Evolutionary conservation across 2,797 vertebrate genomes (phyloP).

Genomic region (Scleropages formosus): DNA sequence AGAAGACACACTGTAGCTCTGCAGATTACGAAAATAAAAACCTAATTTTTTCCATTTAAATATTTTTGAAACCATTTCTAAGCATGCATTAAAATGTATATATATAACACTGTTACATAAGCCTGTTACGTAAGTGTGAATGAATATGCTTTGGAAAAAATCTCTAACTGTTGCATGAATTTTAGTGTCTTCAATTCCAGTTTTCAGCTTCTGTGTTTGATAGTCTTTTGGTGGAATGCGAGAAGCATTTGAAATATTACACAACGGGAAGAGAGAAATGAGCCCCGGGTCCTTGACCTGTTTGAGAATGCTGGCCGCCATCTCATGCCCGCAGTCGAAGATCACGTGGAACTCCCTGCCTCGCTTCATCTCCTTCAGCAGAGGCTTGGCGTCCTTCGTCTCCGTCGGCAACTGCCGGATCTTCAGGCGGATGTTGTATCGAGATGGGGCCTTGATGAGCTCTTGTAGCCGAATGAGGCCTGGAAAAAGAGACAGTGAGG

Average conservation of each 20-base stretch:
- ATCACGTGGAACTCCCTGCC: conserved; percentile 97
- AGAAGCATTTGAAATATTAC: conserved; percentile 33
- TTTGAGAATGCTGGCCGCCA: conserved; percentile 95
- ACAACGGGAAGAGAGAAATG: conserved; percentile 29
- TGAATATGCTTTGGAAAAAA: background rate
- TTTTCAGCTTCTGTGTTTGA: background rate
- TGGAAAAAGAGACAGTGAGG: conserved; percentile 53
- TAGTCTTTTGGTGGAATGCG: conserved; percentile 36
- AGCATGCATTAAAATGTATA: no score
- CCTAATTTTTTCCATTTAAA: no score
- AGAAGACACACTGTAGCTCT: background rate
- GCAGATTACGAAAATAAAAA: no score
- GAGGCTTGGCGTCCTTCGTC: conserved; percentile 95
- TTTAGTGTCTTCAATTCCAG: no score
- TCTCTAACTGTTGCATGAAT: no score
- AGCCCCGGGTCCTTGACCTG: conserved; percentile 69
- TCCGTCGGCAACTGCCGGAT: conserved; percentile 93
- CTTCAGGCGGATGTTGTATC: conserved; percentile 95
- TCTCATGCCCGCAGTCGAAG: conserved; percentile 96
- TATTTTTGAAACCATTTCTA: no score
- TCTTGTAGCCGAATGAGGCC: conserved; percentile 97
- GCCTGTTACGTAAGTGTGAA: background rate
- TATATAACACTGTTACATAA: background rate
- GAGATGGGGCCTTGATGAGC: conserved; percentile 96
- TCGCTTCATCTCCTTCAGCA: conserved; percentile 98